Percentiles rank a stretch among this genome's conserved stretches.
Evolutionary conservation across 2,888 invertebrate genomes (phyloP).

Genomic region (Teinopalpus imperialis): DNA sequence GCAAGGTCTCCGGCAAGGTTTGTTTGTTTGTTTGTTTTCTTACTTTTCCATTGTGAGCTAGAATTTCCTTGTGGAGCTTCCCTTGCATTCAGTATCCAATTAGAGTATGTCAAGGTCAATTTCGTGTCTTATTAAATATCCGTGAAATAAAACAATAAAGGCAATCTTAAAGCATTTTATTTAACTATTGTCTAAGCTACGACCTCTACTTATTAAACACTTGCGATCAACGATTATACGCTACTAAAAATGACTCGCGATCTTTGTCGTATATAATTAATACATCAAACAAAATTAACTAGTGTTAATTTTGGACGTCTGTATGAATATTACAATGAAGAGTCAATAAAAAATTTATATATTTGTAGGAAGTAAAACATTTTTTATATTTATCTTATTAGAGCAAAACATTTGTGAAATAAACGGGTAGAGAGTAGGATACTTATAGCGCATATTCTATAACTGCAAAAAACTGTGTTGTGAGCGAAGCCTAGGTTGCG

Average conservation of each 20-base stretch:
- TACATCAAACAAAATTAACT: no score
- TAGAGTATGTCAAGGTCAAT: conserved; percentile 59
- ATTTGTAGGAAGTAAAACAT: no score
- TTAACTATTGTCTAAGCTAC: conserved; percentile 55
- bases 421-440: no score
- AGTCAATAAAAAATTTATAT: not conserved
- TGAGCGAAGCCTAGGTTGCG: no score
- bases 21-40: conserved; percentile 41
- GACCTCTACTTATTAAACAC: conserved; percentile 18
- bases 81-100: conserved; percentile 49
- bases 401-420: no score
- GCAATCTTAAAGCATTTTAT: conserved; percentile 50
- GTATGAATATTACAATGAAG: no score
- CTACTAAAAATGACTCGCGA: conserved; percentile 23
- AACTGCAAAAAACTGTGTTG: no score
- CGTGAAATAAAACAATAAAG: conserved; percentile 55
- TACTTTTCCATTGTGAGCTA: conserved; percentile 47
- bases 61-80: conserved; percentile 55
- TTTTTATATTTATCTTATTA: no score
- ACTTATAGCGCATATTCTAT: no score
- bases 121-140: conserved; percentile 49
- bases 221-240: conserved; percentile 11
- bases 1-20: conserved; percentile 32
- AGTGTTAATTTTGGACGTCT: no score
- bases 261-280: not conserved